Conservation (phyloP, 2,113 vertebrate genomes). For the Bubalus kerabau region DNA sequence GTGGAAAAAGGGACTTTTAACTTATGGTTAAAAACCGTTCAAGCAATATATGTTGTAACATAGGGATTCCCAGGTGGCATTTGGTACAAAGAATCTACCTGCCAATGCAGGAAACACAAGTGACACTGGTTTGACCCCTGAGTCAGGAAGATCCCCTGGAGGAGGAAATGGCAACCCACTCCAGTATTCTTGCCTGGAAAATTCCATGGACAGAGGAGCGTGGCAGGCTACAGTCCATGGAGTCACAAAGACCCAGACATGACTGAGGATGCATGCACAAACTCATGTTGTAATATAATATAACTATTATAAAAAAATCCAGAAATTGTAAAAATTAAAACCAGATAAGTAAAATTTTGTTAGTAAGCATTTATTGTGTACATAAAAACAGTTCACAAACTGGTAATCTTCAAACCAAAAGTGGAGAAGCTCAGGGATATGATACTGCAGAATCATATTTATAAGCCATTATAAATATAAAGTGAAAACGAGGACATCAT, state of each 20-base stretch:
- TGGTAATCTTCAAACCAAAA: not conserved
- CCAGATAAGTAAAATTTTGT: not conserved
- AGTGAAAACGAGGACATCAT: not conserved
- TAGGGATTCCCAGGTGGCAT: not conserved
- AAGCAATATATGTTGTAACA: constrained; percentile 8
- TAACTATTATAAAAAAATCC: not conserved
- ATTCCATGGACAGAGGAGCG: not conserved
- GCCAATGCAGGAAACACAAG: not conserved
- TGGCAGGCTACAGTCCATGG: not conserved
- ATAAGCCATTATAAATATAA: not conserved
- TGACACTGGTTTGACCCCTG: not conserved
- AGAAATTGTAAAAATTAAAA: not conserved
- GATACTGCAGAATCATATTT: not conserved
- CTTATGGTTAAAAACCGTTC: not conserved
- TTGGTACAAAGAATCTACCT: not conserved
- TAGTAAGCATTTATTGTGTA: not conserved
- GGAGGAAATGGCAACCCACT: not conserved
- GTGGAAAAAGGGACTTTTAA: constrained; percentile 1
- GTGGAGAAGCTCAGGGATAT: not conserved
- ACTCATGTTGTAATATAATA: not conserved
- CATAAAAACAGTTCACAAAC: not conserved
- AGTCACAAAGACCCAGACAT: not conserved
- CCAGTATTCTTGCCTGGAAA: not conserved
- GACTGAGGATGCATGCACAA: not conserved
- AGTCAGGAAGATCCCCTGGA: not conserved